Evolutionary conservation across 2,113 vertebrate genomes (phyloP).

Genomic region (Sebastes schlegelii): DNA sequence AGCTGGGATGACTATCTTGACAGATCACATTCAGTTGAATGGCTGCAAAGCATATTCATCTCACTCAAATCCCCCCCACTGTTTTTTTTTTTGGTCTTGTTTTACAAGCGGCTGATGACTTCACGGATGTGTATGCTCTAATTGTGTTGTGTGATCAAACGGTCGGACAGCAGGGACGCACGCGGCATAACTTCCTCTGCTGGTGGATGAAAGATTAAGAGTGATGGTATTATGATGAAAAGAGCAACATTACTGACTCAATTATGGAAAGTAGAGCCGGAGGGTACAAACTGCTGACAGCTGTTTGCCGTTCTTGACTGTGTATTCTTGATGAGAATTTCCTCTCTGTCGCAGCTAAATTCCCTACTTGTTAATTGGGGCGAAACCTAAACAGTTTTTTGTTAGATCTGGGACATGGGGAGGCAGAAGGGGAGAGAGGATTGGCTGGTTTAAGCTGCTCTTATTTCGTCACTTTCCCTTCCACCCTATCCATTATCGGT

Average conservation of each 20-base stretch:
- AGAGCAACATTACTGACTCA: conserved; percentile 65
- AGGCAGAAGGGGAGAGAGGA: conserved; percentile 12
- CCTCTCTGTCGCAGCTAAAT: conserved; percentile 50
- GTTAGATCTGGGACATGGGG: conserved; percentile 58
- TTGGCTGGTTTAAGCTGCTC: conserved; percentile 58
- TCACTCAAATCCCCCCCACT: conserved; percentile 34
- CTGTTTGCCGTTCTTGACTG: conserved; percentile 64
- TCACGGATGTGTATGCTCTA: conserved; percentile 54
- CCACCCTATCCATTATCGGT: conserved; percentile 21
- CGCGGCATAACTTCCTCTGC: conserved; percentile 30
- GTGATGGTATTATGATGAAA: conserved; percentile 68
- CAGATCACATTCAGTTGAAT: conserved; percentile 64
- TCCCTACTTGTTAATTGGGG: conserved; percentile 68
- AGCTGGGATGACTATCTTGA: conserved; percentile 74
- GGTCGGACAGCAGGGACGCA: conserved; percentile 29
- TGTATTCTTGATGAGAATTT: conserved; percentile 60
- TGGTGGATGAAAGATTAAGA: conserved; percentile 63
- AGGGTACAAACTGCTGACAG: conserved; percentile 70
- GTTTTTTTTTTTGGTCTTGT: conserved; percentile 30
- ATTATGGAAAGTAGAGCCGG: conserved; percentile 58
- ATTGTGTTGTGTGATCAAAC: conserved; percentile 59
- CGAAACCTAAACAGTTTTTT: conserved; percentile 60
- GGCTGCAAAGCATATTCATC: conserved; percentile 60
- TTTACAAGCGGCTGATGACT: conserved; percentile 62
- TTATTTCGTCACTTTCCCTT: conserved; percentile 52